Percentiles rank a stretch among this genome's conserved stretches.
Conservation (phyloP, 2,797 vertebrate genomes). For the Artibeus jamaicensis region DNA sequence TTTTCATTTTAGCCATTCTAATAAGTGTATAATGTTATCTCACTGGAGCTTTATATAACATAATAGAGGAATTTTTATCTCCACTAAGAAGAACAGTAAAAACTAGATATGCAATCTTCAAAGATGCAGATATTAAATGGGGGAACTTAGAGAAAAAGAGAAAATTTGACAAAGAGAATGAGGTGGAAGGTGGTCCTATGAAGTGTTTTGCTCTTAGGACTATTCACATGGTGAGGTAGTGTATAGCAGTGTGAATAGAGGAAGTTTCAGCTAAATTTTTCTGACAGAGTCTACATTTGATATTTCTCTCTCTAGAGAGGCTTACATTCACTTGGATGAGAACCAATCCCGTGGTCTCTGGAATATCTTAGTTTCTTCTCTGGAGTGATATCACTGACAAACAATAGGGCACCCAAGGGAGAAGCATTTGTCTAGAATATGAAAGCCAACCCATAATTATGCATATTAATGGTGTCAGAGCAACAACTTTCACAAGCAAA, state of each 20-base stretch:
- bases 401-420: background rate
- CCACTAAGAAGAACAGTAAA: background rate
- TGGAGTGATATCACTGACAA: background rate
- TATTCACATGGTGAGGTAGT: background rate
- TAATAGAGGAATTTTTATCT: background rate
- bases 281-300: background rate
- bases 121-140: background rate
- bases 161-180: background rate
- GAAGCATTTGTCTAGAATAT: background rate
- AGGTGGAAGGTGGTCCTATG: background rate
- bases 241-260: background rate
- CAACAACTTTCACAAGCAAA: background rate
- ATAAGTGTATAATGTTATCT: background rate
- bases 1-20: background rate
- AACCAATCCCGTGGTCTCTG: background rate
- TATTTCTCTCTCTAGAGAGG: background rate
- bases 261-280: background rate
- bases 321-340: background rate
- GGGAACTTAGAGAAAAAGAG: background rate
- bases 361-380: background rate
- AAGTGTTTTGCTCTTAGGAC: background rate
- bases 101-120: background rate
- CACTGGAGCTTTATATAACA: background rate
- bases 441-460: background rate
- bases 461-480: background rate